Evolutionary conservation across 2,888 invertebrate genomes (phyloP).

Genomic region (Catocala sponsa): DNA sequence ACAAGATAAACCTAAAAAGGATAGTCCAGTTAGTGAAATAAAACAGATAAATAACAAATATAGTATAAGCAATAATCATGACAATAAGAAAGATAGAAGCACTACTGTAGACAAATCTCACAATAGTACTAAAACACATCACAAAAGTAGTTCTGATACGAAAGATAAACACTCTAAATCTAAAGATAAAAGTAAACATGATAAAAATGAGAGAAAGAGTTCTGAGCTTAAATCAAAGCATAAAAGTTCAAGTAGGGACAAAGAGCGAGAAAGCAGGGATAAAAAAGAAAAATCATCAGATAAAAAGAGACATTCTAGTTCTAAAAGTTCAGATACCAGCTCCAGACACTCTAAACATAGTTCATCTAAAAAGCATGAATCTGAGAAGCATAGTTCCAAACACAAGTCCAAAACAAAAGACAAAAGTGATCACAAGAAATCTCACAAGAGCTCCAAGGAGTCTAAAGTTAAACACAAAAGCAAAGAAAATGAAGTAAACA

Average conservation of each 20-base stretch:
- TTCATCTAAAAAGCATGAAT: slow-evolving; percentile 56
- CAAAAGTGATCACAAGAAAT: slow-evolving; percentile 58
- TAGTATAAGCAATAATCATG: slow-evolving; percentile 49
- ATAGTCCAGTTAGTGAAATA: slow-evolving; percentile 28
- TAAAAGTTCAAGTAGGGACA: slow-evolving; percentile 72
- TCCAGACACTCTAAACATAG: slow-evolving; percentile 58
- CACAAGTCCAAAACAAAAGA: slow-evolving; percentile 56
- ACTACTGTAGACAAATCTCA: slow-evolving; percentile 44
- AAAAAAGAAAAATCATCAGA: slow-evolving; percentile 64
- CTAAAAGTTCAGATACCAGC: slow-evolving; percentile 57
- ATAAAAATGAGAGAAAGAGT: slow-evolving; percentile 53
- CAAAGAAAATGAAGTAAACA: slow-evolving; percentile 55
- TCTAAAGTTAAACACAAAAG: slow-evolving; percentile 60
- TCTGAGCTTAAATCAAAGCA: slow-evolving; percentile 67
- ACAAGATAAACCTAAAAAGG: slow-evolving; percentile 42
- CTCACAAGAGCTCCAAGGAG: slow-evolving; percentile 65
- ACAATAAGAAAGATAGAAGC: slow-evolving; percentile 44
- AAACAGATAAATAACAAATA: slow-evolving; percentile 40
- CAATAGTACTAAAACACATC: slow-evolving; percentile 51
- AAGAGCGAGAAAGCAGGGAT: slow-evolving; percentile 62
- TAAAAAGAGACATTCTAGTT: slow-evolving; percentile 60
- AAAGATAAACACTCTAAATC: slow-evolving; percentile 55
- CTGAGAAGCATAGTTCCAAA: slow-evolving; percentile 59
- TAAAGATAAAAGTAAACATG: slow-evolving; percentile 59
- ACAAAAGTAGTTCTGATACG: slow-evolving; percentile 60